A percentile compares a stretch with the other conserved stretches of the same genome.
Evolutionary conservation across 2,888 invertebrate genomes (phyloP).

Genomic region (Leistus spinibarbis): DNA sequence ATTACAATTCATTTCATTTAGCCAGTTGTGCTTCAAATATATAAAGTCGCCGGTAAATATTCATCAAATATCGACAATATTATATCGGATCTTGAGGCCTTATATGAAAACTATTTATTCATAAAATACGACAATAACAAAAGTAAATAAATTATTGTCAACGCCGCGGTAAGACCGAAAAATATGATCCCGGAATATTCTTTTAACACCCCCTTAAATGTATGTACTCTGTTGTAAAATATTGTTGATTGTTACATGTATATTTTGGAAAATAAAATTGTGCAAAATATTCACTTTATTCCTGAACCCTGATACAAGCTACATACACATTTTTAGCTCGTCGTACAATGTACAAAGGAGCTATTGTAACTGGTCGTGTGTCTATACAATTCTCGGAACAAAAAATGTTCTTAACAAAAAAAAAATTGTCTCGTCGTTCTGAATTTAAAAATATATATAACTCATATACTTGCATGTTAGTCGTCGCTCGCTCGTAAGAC

Average conservation of each 20-base stretch:
- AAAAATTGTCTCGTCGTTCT: too few species aligned
- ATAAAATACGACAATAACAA: not conserved
- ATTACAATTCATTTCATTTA: conserved; percentile 20
- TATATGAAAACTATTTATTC: conserved; percentile 33
- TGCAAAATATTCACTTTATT: too few species aligned
- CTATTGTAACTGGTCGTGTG: too few species aligned
- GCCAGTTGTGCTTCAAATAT: conserved; percentile 41
- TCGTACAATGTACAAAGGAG: too few species aligned
- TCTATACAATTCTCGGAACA: too few species aligned
- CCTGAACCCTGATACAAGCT: too few species aligned
- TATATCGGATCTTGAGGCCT: conserved; percentile 38
- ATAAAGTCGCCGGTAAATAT: conserved; percentile 39
- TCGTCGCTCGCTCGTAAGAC: too few species aligned
- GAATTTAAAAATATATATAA: too few species aligned
- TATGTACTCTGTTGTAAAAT: not conserved
- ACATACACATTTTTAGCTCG: too few species aligned
- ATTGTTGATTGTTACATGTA: not conserved
- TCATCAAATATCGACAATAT: conserved; percentile 30
- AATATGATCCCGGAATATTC: not conserved
- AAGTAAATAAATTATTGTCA: not conserved
- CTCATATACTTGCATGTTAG: too few species aligned
- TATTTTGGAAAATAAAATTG: not conserved
- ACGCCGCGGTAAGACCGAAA: not conserved
- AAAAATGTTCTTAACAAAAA: too few species aligned
- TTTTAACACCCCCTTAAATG: not conserved